These are phyloP conservation scores for Lacerta viridis DNA, from an alignment of 2,797 vertebrate species.

Conservation along the genomic window DNA sequence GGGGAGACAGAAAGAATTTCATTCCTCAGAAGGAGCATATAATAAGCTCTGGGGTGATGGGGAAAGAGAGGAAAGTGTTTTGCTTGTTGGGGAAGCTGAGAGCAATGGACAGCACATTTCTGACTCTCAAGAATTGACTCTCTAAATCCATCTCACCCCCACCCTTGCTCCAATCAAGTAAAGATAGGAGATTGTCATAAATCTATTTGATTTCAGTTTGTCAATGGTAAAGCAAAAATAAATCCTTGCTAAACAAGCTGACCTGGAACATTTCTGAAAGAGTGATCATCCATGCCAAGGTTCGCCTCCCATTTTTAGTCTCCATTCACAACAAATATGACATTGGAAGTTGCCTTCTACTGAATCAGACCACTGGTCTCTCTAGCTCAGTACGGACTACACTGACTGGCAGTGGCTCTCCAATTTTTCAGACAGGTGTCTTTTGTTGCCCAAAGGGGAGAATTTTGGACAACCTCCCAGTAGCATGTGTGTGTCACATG, in stretches of 20 bases:
- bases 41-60: background rate
- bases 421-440: too few relatives aligned
- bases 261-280: too few relatives aligned
- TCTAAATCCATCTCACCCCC: background rate
- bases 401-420: too few relatives aligned
- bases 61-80: background rate
- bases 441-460: too few relatives aligned
- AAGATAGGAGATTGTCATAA: background rate
- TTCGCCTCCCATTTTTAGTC: too few relatives aligned
- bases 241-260: background rate
- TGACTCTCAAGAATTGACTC: background rate
- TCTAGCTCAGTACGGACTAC: too few relatives aligned
- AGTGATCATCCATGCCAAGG: too few relatives aligned
- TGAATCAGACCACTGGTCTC: too few relatives aligned
- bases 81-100: background rate
- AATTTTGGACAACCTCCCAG: too few relatives aligned
- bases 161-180: background rate
- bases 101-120: background rate
- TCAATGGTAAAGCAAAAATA: background rate
- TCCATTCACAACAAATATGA: too few relatives aligned
- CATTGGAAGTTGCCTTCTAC: too few relatives aligned
- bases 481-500: too few relatives aligned
- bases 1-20: background rate
- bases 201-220: background rate
- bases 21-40: background rate